These are phyloP conservation scores for Smithornis capensis DNA, from an alignment of 2,113 vertebrate species.

Conservation along the genomic window DNA sequence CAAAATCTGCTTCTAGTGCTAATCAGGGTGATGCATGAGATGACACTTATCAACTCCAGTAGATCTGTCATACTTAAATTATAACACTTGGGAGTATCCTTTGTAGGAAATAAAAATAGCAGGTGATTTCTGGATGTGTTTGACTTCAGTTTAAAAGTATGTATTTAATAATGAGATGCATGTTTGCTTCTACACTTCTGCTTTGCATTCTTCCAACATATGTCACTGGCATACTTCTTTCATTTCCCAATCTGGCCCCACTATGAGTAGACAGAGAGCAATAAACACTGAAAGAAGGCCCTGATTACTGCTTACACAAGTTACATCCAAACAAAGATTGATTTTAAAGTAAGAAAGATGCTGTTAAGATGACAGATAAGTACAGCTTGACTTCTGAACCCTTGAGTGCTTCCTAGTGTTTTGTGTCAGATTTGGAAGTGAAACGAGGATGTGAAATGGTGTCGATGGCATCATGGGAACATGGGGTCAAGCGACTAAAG, in stretches of 20 bases:
- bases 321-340: not conserved
- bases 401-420: not conserved
- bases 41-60: not conserved
- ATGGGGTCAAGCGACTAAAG: not conserved
- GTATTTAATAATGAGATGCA: not conserved
- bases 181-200: not conserved
- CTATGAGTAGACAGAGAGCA: accelerated
- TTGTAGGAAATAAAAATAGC: not conserved
- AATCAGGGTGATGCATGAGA: not conserved
- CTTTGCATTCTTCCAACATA: not conserved
- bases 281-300: not conserved
- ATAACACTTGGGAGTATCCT: not conserved
- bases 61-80: not conserved
- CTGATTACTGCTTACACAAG: not conserved
- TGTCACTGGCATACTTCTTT: not conserved
- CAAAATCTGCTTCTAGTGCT: not conserved
- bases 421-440: not conserved
- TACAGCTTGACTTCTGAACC: not conserved
- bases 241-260: not conserved
- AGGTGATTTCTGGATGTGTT: not conserved
- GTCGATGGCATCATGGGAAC: accelerated
- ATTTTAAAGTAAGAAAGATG: slow-evolving; percentile 1
- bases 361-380: not conserved
- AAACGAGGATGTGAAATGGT: not conserved
- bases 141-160: not conserved